Conservation (phyloP, 92 coral and sea anemone genomes). For the Actinernus sp. region DNA sequence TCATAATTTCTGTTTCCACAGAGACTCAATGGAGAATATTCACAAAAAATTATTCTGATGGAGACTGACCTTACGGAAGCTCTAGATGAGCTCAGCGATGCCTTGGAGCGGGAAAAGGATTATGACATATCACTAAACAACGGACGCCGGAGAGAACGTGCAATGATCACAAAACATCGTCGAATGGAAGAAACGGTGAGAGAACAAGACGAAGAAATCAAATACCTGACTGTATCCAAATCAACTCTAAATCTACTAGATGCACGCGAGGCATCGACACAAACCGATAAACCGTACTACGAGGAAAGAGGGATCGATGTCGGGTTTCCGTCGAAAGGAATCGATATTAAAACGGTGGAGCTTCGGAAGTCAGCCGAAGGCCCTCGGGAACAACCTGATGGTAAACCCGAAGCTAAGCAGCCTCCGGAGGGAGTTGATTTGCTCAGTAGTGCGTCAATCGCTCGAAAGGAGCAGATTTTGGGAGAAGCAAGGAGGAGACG, state of each 20-base stretch:
- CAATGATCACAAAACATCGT: slow-evolving; percentile 79
- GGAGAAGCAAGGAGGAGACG: slow-evolving; percentile 85
- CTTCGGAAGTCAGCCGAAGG: not conserved
- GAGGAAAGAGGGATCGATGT: slow-evolving; percentile 81
- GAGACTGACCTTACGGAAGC: slow-evolving; percentile 96
- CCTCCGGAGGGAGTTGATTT: slow-evolving; percentile 77
- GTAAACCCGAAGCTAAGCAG: slow-evolving; percentile 35
- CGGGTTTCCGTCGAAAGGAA: slow-evolving; percentile 2
- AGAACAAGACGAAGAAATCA: slow-evolving; percentile 94
- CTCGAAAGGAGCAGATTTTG: slow-evolving; percentile 74
- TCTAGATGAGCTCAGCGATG: slow-evolving; percentile 93
- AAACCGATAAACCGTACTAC: slow-evolving; percentile 69
- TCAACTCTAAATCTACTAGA: slow-evolving; percentile 14
- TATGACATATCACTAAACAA: slow-evolving; percentile 71
- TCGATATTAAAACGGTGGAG: not conserved
- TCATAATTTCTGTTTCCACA: too few relatives aligned
- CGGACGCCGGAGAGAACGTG: slow-evolving; percentile 82
- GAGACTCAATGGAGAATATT: slow-evolving; percentile 85
- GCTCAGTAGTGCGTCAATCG: slow-evolving; percentile 57
- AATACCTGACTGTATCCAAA: slow-evolving; percentile 63
- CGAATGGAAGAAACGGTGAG: slow-evolving; percentile 87
- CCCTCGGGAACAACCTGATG: slow-evolving; percentile 20
- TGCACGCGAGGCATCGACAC: slow-evolving; percentile 60
- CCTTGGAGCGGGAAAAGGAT: slow-evolving; percentile 93
- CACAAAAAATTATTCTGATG: slow-evolving; percentile 72